These are phyloP conservation scores for Bombus consobrinus DNA, from an alignment of 1,140 invertebrate species.

Conservation along the genomic window DNA sequence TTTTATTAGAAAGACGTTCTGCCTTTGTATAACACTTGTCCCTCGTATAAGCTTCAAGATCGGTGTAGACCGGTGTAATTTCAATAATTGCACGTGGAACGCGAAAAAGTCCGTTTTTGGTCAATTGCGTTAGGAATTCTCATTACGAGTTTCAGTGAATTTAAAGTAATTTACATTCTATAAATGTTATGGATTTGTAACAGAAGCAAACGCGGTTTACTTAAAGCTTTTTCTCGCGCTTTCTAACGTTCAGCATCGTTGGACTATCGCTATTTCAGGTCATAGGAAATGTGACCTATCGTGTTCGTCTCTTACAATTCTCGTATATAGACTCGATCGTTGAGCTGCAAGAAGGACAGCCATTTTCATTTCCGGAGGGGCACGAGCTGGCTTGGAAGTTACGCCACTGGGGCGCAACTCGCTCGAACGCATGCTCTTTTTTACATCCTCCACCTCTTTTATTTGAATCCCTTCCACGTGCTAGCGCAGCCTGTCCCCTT, in stretches of 20 bases:
- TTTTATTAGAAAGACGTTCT: background rate
- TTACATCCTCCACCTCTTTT: slow-evolving; percentile 49
- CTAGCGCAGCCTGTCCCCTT: background rate
- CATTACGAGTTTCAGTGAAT: no score
- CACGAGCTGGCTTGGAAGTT: slow-evolving; percentile 3
- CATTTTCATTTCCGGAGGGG: slow-evolving; percentile 29
- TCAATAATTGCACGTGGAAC: background rate
- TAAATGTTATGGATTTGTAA: no score
- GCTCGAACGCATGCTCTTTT: slow-evolving; percentile 19
- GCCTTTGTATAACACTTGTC: background rate
- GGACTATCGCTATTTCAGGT: no score
- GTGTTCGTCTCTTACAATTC: background rate
- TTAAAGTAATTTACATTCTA: no score
- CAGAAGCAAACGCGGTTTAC: no score
- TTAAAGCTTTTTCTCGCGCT: no score
- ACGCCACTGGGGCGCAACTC: slow-evolving; percentile 35
- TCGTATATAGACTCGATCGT: background rate
- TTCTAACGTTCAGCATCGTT: no score
- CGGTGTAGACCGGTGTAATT: background rate
- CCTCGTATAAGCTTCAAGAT: background rate
- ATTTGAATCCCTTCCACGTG: slow-evolving; percentile 23
- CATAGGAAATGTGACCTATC: background rate
- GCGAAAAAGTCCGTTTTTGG: background rate
- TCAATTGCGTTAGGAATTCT: background rate
- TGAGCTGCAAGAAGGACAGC: background rate